phyloP scores from a whole-genome alignment of 2,888 invertebrate species.

The Elysia crispata region DNA sequence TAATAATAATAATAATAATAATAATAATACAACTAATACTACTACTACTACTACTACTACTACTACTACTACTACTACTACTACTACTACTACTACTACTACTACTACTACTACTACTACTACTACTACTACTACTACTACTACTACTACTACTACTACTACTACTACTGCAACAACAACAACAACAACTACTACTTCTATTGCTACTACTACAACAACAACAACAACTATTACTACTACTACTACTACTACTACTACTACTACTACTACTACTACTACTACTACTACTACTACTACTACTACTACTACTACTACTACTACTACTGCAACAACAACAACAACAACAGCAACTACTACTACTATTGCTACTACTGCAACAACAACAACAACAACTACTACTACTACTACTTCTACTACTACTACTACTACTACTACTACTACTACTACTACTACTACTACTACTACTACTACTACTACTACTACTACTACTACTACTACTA shows the following conservation, averaged over 20 bases:
- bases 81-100: constrained; percentile 21
- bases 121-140: constrained; percentile 28
- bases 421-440: constrained; percentile 9
- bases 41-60: constrained; percentile 23
- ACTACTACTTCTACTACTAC: constrained; percentile 4
- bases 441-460: not conserved
- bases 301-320: constrained; percentile 9
- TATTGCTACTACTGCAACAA: not conserved
- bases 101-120: constrained; percentile 16
- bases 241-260: constrained; percentile 16
- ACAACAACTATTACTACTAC: too few relatives aligned
- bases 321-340: not conserved
- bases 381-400: not conserved
- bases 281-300: constrained; percentile 14
- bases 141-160: constrained; percentile 20
- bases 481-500: too few relatives aligned
- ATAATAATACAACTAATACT: too few relatives aligned
- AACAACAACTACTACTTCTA: constrained; percentile 17
- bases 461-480: not conserved
- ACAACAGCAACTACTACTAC: too few relatives aligned
- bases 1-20: too few relatives aligned
- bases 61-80: constrained; percentile 28
- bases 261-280: constrained; percentile 15
- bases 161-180: not conserved
- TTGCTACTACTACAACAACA: constrained; percentile 14